Conservation (phyloP, 2,888 invertebrate species). For the Mythimna lalbum region DNA sequence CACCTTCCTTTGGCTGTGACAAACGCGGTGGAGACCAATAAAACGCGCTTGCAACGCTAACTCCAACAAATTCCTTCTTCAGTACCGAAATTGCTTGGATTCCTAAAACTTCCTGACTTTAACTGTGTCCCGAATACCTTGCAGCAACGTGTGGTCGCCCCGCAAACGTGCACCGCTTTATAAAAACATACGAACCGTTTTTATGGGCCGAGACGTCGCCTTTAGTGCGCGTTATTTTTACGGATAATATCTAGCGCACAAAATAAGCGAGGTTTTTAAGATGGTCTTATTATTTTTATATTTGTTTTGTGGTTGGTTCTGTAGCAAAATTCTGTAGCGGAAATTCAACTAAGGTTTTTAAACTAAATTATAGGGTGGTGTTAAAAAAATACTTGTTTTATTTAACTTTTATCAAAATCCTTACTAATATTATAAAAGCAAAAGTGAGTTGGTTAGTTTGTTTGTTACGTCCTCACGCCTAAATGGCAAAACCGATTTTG, state of each 20-base stretch:
- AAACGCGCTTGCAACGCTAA: slow-evolving; percentile 75
- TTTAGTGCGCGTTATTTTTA: slow-evolving; percentile 60
- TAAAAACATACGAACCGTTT: slow-evolving; percentile 62
- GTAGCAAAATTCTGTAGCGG: slow-evolving; percentile 1
- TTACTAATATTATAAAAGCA: no score
- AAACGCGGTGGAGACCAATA: slow-evolving; percentile 81
- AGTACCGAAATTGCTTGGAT: slow-evolving; percentile 77
- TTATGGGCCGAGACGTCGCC: slow-evolving; percentile 55
- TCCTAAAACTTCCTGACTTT: slow-evolving; percentile 81
- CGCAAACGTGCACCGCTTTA: slow-evolving; percentile 51
- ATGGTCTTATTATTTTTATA: slow-evolving; percentile 33
- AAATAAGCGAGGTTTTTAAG: slow-evolving; percentile 43
- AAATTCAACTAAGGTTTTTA: neutral
- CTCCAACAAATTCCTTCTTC: slow-evolving; percentile 74
- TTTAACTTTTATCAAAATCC: no score
- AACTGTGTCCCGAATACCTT: slow-evolving; percentile 80
- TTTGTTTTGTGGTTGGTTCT: slow-evolving; percentile 4
- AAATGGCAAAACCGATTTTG: no score
- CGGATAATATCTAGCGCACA: slow-evolving; percentile 47
- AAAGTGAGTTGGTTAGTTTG: no score
- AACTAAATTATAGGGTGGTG: neutral
- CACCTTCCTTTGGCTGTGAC: slow-evolving; percentile 68
- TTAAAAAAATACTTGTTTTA: neutral
- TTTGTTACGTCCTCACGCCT: no score
- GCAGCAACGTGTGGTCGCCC: slow-evolving; percentile 74